A percentile compares a stretch with the other conserved stretches of the same genome.
phyloP scores from a whole-genome alignment of 2,888 invertebrate genomes.

The Plebejus argus region DNA sequence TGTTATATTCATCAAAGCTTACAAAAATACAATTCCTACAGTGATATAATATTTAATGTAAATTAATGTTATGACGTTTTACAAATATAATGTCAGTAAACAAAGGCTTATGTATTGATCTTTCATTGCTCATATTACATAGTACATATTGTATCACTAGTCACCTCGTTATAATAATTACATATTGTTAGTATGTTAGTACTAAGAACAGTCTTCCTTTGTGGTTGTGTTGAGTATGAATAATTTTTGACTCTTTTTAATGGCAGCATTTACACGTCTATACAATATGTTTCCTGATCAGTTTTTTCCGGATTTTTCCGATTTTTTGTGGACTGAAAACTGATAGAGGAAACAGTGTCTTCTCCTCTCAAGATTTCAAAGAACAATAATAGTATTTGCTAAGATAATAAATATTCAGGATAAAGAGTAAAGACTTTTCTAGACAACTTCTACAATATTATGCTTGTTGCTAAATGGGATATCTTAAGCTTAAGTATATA shows the following conservation, averaged over 20 bases:
- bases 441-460: neutral
- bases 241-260: constrained; percentile 22
- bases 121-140: constrained; percentile 26
- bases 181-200: constrained; percentile 30
- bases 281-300: neutral
- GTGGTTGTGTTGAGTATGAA: constrained; percentile 29
- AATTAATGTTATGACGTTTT: neutral
- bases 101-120: constrained; percentile 12
- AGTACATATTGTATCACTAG: constrained; percentile 31
- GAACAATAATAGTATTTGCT: neutral
- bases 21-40: neutral
- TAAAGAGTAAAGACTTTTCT: neutral
- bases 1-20: neutral
- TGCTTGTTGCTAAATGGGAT: neutral
- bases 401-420: neutral
- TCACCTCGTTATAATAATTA: constrained; percentile 27
- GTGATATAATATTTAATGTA: neutral
- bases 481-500: neutral
- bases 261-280: constrained; percentile 11
- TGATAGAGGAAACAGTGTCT: neutral
- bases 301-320: neutral
- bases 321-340: neutral
- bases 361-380: neutral
- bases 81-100: neutral
- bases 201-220: constrained; percentile 19